Conservation (phyloP, 2,113 vertebrate species). For the Tenrec ecaudatus region DNA sequence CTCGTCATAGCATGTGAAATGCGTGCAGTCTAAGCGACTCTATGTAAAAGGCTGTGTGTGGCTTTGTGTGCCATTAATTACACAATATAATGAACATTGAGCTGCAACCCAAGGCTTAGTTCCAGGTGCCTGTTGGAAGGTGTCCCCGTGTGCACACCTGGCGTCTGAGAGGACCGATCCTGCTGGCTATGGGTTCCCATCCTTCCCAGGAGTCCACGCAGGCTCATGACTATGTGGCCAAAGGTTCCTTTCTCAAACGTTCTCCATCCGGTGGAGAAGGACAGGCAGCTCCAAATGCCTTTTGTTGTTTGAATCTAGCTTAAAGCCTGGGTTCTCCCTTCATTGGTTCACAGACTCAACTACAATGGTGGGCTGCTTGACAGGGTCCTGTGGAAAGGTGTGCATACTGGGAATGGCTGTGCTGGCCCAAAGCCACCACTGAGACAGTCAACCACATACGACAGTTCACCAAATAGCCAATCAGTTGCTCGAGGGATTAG, state of each 20-base stretch:
- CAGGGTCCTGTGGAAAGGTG: background rate
- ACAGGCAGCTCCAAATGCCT: background rate
- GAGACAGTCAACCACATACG: background rate
- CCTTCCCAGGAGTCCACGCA: background rate
- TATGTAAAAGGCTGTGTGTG: conserved; percentile 42
- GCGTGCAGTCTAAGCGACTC: background rate
- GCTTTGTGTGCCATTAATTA: conserved; percentile 26
- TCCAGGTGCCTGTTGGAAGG: conserved; percentile 16
- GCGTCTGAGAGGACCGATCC: background rate
- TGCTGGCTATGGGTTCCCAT: conserved; percentile 9
- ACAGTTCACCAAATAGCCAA: background rate
- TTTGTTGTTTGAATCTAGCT: too few species aligned
- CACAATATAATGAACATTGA: conserved; percentile 2
- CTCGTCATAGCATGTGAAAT: background rate
- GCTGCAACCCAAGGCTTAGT: conserved; percentile 49
- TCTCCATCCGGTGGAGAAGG: background rate
- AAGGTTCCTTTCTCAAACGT: background rate
- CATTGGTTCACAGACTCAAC: too few species aligned
- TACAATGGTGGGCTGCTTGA: too few species aligned
- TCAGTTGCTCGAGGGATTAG: background rate
- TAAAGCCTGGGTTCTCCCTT: background rate
- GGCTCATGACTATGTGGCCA: background rate
- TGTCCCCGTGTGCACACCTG: background rate
- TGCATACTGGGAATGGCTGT: background rate
- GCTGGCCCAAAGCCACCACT: too few species aligned